These are phyloP conservation scores for Graphium colonna DNA, from an alignment of 2,888 invertebrate species.

Conservation along the genomic window DNA sequence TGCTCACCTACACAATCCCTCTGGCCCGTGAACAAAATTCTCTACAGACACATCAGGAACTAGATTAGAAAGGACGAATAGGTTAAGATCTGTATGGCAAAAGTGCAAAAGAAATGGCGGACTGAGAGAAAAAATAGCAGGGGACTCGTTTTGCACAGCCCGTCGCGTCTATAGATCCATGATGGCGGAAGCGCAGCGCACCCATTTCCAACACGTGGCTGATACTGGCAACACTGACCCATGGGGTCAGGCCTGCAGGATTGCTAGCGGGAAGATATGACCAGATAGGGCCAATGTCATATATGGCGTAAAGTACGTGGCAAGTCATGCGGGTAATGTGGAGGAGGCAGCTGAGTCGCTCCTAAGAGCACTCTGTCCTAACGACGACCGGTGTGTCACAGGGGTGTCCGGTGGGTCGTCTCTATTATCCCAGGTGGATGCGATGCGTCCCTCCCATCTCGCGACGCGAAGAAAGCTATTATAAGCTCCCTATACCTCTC, in stretches of 20 bases:
- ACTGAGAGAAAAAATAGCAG: neutral
- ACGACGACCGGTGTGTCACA: neutral
- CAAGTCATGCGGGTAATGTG: neutral
- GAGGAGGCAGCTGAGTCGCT: neutral
- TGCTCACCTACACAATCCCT: neutral
- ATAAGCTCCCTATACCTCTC: slow-evolving; percentile 4
- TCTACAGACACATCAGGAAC: no score
- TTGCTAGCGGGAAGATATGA: neutral
- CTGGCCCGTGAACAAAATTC: no score
- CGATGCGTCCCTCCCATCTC: neutral
- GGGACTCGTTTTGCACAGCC: neutral
- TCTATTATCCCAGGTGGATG: neutral
- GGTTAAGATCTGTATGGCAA: neutral
- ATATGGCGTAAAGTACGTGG: neutral
- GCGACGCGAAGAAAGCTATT: neutral
- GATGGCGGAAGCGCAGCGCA: neutral
- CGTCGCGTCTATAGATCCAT: neutral
- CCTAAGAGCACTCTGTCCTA: neutral
- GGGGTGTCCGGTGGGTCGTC: neutral
- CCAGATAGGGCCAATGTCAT: neutral
- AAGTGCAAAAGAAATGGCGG: neutral
- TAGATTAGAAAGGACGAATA: neutral
- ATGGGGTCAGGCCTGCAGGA: neutral
- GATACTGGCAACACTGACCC: neutral
- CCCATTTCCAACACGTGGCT: neutral